Evolutionary conservation across 2,113 vertebrate species (phyloP).

Genomic region (Scortum barcoo): DNA sequence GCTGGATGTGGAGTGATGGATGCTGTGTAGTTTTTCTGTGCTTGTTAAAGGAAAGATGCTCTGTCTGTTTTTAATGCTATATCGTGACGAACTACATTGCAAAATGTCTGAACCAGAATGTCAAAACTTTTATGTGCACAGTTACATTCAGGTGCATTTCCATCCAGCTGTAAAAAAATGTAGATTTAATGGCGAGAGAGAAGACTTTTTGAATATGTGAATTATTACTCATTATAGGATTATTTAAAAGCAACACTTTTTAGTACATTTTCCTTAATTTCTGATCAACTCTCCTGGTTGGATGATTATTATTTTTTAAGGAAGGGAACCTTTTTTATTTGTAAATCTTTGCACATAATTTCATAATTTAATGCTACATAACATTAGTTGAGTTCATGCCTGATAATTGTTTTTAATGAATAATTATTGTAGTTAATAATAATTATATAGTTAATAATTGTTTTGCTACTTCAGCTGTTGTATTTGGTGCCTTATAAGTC

Average conservation of each 20-base stretch:
- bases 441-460: too few species aligned
- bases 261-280: background rate
- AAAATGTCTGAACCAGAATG: too few species aligned
- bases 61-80: too few species aligned
- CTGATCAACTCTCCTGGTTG: background rate
- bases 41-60: background rate
- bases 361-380: too few species aligned
- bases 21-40: background rate
- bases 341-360: background rate
- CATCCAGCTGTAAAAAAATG: background rate
- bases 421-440: too few species aligned
- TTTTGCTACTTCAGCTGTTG: background rate
- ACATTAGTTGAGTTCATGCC: too few species aligned
- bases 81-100: too few species aligned
- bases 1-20: background rate
- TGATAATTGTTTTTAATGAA: too few species aligned
- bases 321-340: background rate
- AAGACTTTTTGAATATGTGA: background rate
- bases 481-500: background rate
- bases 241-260: background rate
- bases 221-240: background rate
- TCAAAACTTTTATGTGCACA: too few species aligned
- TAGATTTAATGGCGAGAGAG: background rate
- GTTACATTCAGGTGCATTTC: background rate
- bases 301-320: too few species aligned